These are phyloP conservation scores for Eueremaeus valkanovi DNA, from an alignment of 2,888 invertebrate genomes.

Conservation along the genomic window DNA sequence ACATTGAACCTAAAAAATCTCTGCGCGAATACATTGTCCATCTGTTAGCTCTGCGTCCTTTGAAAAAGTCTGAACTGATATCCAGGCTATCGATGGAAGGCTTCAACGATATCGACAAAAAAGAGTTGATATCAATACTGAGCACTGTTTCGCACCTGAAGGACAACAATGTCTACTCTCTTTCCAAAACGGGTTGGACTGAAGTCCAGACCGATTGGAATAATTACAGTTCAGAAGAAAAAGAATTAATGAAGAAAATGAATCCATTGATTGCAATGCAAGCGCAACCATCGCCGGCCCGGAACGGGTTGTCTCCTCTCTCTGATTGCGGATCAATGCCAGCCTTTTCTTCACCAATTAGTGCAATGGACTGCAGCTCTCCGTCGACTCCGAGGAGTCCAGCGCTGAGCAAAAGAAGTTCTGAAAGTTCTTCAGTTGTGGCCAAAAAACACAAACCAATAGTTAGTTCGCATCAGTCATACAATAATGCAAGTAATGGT, in stretches of 20 bases:
- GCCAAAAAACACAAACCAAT: conserved; percentile 22
- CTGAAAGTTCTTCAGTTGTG: not conserved
- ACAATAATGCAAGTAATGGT: conserved; percentile 1
- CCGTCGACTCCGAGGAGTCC: not conserved
- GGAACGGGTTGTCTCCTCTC: conserved; percentile 40
- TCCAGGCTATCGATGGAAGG: conserved; percentile 82
- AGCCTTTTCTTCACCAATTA: conserved; percentile 30
- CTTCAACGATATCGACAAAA: conserved; percentile 74
- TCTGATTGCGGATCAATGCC: conserved; percentile 37
- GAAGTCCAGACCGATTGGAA: conserved; percentile 88
- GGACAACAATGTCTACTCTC: conserved; percentile 83
- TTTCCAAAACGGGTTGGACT: conserved; percentile 82
- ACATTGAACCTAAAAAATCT: conserved; percentile 33
- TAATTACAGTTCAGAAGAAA: conserved; percentile 84
- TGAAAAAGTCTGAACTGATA: conserved; percentile 82
- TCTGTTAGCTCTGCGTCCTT: conserved; percentile 83
- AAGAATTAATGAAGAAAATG: conserved; percentile 70
- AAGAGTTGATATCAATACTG: conserved; percentile 69
- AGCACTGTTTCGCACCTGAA: conserved; percentile 80
- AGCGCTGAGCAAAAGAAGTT: conserved; percentile 11
- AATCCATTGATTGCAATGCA: conserved; percentile 29
- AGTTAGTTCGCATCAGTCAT: not conserved
- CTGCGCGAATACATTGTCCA: conserved; percentile 83
- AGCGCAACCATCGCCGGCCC: not conserved
- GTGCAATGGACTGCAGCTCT: conserved; percentile 11